A percentile compares a stretch with the other conserved stretches of the same genome.
Conservation (phyloP, 2,797 vertebrate genomes). For the Anguilla pacifica region DNA sequence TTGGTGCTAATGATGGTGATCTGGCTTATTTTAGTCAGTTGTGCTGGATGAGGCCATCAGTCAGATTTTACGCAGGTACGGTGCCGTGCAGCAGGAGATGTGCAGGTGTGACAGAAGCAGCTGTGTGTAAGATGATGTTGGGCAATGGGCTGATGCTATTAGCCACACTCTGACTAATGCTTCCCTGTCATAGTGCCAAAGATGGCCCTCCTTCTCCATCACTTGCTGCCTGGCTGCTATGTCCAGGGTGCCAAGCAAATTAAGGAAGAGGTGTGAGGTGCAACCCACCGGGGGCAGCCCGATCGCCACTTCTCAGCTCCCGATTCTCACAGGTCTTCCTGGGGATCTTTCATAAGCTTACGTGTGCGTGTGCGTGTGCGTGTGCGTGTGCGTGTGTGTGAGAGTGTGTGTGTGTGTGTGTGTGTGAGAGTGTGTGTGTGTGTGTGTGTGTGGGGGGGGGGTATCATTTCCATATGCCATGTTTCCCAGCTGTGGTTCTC, state of each 20-base stretch:
- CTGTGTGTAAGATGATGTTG: not conserved
- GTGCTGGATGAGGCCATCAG: not conserved
- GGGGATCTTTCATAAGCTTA: conserved; percentile 9
- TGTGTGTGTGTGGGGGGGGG: too few species aligned
- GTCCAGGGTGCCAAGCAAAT: not conserved
- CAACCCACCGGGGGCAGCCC: not conserved
- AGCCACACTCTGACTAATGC: not conserved
- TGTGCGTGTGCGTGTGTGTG: not conserved
- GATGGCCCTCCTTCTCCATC: not conserved
- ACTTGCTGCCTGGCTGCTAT: not conserved
- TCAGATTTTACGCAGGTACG: not conserved
- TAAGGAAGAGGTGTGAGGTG: not conserved
- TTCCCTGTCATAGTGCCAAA: not conserved
- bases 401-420: not conserved
- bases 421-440: not conserved
- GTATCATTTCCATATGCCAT: conserved; percentile 28
- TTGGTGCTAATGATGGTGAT: not conserved
- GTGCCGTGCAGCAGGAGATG: not conserved
- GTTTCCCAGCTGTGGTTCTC: conserved; percentile 46
- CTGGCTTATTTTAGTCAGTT: not conserved
- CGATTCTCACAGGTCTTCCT: not conserved
- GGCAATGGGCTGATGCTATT: not conserved
- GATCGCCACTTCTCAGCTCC: not conserved
- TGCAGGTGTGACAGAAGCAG: not conserved
- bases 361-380: not conserved